Evolutionary conservation across 2,888 invertebrate species (phyloP), one percentile per base, ranked within the genome.

Genomic region (Pyrrhosoma nymphula): DNA sequence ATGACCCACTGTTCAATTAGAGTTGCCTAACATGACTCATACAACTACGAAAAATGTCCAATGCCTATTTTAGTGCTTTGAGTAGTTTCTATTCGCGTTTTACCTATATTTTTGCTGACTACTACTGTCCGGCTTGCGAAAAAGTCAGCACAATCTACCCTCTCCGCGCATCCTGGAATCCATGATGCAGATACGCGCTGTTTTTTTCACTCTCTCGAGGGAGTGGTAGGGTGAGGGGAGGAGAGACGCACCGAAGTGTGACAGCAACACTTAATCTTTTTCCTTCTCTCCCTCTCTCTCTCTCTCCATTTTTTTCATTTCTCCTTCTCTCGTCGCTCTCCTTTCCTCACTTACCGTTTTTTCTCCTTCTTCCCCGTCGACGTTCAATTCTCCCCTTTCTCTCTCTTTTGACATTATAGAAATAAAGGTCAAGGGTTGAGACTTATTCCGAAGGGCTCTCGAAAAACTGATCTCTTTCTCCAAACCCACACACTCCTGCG

Each of bases 351-450:
- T 89, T 56, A 0, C 6, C 12, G 8, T n/a, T 89, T n/a, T 55
- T 39, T 89, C 89, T 26, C 89, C 55, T n/a, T 47, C 23, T 26
- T 55, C 16, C 55, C n/a, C 12, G 60, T 20, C 1, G 23, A 91
- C 23, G 35, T 20, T 60, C 60, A 35, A 56, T 60, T 91, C 20
- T 3, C 35, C 30, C 39, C 30, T 60, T 20, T 35, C 30, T 56
- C 56, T 55, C 20, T 18, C 60, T 56, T 56, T 35, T 35, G 82
- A 35, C 82, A 30, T 82, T 82, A 35, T 30, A 82, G 82, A 82
- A 82, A 82, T 82, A 82, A 82, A 82, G 82, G 82, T 82, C 82
- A 82, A 82, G 82, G 82, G 82, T 82, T 35, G 4, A 82, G 55
- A 55, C 89, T 89, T 26, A 89, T 89, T 89, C 89, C 55, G 56